These are phyloP conservation scores for Pseudoips prasinana DNA, from an alignment of 2,888 invertebrate genomes.

Conservation along the genomic window DNA sequence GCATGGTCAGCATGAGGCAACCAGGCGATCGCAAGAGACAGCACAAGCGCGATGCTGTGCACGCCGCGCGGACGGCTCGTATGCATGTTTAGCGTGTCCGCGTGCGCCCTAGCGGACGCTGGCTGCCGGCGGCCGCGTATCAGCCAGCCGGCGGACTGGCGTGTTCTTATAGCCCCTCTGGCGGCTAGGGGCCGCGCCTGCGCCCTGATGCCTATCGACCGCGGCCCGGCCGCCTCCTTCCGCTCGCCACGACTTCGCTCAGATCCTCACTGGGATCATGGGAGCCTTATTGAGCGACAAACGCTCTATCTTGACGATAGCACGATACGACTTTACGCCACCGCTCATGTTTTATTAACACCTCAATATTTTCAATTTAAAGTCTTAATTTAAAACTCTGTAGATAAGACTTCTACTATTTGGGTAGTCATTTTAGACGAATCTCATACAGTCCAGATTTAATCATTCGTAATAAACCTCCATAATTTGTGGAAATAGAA, in stretches of 20 bases:
- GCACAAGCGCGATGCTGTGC: slow-evolving; percentile 63
- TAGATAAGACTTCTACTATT: background rate
- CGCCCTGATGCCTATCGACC: slow-evolving; percentile 65
- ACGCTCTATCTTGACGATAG: slow-evolving; percentile 47
- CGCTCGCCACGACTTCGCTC: slow-evolving; percentile 50
- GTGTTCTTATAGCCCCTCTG: slow-evolving; percentile 42
- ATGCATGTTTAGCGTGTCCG: slow-evolving; percentile 58
- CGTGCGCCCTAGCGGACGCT: slow-evolving; percentile 53
- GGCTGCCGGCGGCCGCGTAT: slow-evolving; percentile 68
- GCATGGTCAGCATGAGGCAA: slow-evolving; percentile 64
- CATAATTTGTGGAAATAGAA: too few relatives aligned
- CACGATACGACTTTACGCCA: slow-evolving; percentile 40
- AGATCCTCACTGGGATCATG: slow-evolving; percentile 53
- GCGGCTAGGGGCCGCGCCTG: slow-evolving; percentile 57
- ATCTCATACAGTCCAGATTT: too few relatives aligned
- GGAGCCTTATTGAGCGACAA: slow-evolving; percentile 61
- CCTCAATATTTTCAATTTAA: slow-evolving; percentile 29
- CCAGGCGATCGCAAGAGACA: slow-evolving; percentile 64
- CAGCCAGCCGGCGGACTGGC: slow-evolving; percentile 67
- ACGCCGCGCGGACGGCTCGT: slow-evolving; percentile 65
- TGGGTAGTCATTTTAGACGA: too few relatives aligned
- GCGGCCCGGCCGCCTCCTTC: slow-evolving; percentile 53
- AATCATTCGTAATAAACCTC: too few relatives aligned
- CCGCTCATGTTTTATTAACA: slow-evolving; percentile 47
- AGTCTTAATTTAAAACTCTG: slow-evolving; percentile 16